Percentiles rank a stretch among this genome's conserved stretches.
Conservation (phyloP, 2,113 vertebrate species). For the Melanerpes aurifrons region DNA sequence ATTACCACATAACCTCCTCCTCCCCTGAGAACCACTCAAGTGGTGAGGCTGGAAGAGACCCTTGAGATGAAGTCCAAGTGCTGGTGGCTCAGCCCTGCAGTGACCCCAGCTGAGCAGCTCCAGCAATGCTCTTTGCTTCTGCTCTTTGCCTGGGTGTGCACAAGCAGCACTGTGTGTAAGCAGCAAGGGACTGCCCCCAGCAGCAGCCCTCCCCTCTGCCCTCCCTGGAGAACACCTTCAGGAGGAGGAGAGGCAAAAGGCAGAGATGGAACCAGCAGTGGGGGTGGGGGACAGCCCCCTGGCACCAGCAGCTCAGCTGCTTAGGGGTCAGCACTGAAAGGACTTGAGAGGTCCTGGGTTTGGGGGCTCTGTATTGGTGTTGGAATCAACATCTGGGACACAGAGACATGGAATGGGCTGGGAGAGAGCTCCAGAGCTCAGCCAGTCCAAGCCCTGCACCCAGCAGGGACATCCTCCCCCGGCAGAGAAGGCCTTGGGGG, state of each 20-base stretch:
- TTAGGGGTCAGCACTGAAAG: background rate
- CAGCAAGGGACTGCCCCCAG: background rate
- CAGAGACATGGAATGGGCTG: background rate
- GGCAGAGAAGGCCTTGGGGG: too few species aligned
- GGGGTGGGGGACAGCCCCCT: background rate
- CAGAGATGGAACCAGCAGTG: background rate
- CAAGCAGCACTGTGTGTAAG: background rate
- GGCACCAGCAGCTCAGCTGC: background rate
- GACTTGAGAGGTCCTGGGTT: background rate
- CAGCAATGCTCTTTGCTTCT: background rate
- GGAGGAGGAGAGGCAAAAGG: too few species aligned
- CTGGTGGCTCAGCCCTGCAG: background rate
- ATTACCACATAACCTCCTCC: background rate
- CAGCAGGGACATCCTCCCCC: too few species aligned
- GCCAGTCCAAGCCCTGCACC: too few species aligned
- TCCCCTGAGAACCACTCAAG: background rate
- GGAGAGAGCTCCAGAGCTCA: too few species aligned
- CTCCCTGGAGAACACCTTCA: background rate
- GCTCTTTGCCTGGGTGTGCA: background rate
- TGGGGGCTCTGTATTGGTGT: background rate
- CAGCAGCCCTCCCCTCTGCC: background rate
- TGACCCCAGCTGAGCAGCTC: background rate
- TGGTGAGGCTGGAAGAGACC: too few species aligned
- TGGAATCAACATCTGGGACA: background rate
- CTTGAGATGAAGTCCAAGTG: background rate